Evolutionary conservation across 37 sponge, comb jelly and placozoan species (phyloP), one percentile per base, ranked within the genome.

Genomic region (Diacarnus erythraeanus): DNA sequence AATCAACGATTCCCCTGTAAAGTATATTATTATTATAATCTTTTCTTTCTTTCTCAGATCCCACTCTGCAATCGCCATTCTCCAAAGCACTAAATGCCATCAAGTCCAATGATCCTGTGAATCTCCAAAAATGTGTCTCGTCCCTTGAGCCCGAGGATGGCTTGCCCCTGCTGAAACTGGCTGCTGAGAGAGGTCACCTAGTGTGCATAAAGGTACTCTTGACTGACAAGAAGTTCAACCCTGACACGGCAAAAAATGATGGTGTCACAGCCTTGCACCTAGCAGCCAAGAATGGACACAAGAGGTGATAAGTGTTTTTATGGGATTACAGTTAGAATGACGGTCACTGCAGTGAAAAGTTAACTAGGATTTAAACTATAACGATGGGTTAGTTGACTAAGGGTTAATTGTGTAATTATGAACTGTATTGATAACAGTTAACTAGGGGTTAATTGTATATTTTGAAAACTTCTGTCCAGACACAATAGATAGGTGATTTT

Each of bases 231-330:
- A 9, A n/a, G 25, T 71, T 40, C 3, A 27, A 42, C 38, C 71
- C 42, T 12, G 23, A 71, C 44, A n/a, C 3, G 23, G 43, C 42
- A 12, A 25, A 20, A 27, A 43, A 27, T 3, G 58, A 84, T 58
- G 69, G 69, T 22, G 37, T 37, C 77, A 57, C 61, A 3, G 68
- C 87, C 2, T 43, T 79, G 5, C 87, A 79, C 36, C 31, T 79
- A 29, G 80, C 75, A 12, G 75, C 87, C 17, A 56, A 43, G 41
- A 63, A 86, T 80, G 87, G 81, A 4, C 80, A 80, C 37, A 31
- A 23, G 20, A 26, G 47, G 81, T 86, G n/a, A n/a, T n/a, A n/a
- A n/a, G n/a, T n/a, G n/a, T n/a, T n/a, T n/a, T n/a, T n/a, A n/a
- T n/a, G n/a, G n/a, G n/a, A n/a, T n/a, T n/a, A n/a, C n/a, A n/a